phyloP scores from a whole-genome alignment of 2,797 vertebrate species.

The Channa striata region DNA sequence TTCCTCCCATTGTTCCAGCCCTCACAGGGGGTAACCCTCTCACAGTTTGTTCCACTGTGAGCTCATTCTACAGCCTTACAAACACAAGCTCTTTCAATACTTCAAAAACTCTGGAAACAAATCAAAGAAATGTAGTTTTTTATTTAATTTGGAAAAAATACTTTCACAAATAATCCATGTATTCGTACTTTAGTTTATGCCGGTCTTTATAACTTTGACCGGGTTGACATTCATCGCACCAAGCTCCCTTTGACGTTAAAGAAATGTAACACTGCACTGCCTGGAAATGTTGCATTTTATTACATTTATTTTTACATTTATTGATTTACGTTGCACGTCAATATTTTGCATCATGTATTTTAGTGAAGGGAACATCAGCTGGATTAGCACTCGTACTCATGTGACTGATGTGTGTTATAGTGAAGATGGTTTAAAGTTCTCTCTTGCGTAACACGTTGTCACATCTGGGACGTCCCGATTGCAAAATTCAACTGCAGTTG shows the following conservation, averaged over 20 bases:
- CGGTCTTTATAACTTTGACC: not conserved
- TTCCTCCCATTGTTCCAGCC: slow-evolving; percentile 83
- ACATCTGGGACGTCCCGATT: not conserved
- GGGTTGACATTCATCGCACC: not conserved
- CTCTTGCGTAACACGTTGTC: not conserved
- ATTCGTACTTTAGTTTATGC: not conserved
- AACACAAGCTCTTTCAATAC: slow-evolving; percentile 11
- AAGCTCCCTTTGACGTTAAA: not conserved
- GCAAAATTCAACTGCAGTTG: not conserved
- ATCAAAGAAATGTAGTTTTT: slow-evolving; percentile 5
- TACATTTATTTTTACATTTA: no score
- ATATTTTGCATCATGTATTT: no score
- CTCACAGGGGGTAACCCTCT: slow-evolving; percentile 55
- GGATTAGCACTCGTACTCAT: no score
- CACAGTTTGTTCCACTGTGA: slow-evolving; percentile 65
- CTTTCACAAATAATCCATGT: not conserved
- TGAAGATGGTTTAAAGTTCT: no score
- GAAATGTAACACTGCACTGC: not conserved
- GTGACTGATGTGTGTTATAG: no score
- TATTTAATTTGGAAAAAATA: not conserved
- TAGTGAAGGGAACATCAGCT: no score
- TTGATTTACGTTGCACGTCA: no score
- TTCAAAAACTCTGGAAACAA: slow-evolving; percentile 44
- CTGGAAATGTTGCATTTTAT: no score
- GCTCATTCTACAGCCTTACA: slow-evolving; percentile 12